Evolutionary conservation across 2,113 vertebrate species (phyloP), one percentile per base, ranked within the genome.

Genomic region (Nansenia antarctica): DNA sequence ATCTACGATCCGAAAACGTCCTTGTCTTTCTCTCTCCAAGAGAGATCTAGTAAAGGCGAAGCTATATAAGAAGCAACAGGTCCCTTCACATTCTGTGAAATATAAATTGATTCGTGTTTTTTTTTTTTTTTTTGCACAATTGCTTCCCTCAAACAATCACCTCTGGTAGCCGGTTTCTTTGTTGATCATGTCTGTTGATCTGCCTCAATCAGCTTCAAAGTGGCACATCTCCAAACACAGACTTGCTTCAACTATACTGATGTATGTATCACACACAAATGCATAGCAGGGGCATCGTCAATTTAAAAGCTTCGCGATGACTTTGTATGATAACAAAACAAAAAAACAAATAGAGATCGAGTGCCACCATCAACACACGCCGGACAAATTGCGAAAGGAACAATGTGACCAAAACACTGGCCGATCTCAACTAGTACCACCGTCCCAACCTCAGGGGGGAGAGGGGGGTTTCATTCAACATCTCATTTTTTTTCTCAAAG

Each of bases 41-140:
- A 60, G 22, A 60, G 18, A n/a, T 34, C 26, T n/a, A 8, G 20
- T 5, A 60, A 31, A 8, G 30, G 12, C 15, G 2, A 60, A 9
- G 9, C 14, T 20, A 35, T 6, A 67, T 37, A 30, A 62, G 11
- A 52, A 8, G 39, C 57, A 69, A 27, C 31, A 66, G 60, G 49
- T 78, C 18, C 24, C 52, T 30, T 47, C 29, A 12, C 66, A 74
- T 62, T 45, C 42, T 27, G 5, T 52, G 32, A 30, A 35, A 14
- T 35, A 60, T 26, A 24, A 27, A 26, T 27, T 11, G 30, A 12
- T 34, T 32, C 0, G 31, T 60, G 18, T 42, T 12, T 30, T 26
- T 49, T 35, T 24, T 35, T 26, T 20, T 15, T 6, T 39, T 67
- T 18, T 22, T 49, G 34, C 29, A 9, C 55, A n/a, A 22, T 27